Conservation (phyloP, 2,888 invertebrate genomes). For the Macrophya alboannulata region DNA sequence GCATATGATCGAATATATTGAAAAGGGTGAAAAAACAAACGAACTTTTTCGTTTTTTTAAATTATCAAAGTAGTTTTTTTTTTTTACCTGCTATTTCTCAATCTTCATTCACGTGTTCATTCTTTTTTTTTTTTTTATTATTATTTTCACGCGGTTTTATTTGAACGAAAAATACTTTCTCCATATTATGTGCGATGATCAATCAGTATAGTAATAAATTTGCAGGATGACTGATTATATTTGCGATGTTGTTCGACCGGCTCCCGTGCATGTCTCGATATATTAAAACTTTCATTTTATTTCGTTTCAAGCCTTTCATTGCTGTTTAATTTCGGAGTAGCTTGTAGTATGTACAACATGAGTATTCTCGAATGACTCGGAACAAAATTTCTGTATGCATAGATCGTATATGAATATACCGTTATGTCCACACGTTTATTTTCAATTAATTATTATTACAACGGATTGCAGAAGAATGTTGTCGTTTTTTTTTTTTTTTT, state of each 20-base stretch:
- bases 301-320: slow-evolving; percentile 8
- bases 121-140: background rate
- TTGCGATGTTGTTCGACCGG: background rate
- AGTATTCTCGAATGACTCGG: too few relatives aligned
- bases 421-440: background rate
- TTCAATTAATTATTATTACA: background rate
- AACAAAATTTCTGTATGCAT: too few relatives aligned
- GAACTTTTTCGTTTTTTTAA: too few relatives aligned
- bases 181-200: background rate
- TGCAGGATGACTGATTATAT: slow-evolving; percentile 36
- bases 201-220: slow-evolving; percentile 37
- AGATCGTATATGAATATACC: background rate
- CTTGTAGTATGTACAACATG: background rate
- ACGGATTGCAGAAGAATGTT: background rate
- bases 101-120: background rate
- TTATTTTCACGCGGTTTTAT: background rate
- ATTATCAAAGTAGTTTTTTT: background rate
- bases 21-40: too few relatives aligned
- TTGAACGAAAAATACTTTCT: slow-evolving; percentile 4
- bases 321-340: background rate
- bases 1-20: too few relatives aligned
- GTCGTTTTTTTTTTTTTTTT: background rate
- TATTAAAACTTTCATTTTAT: slow-evolving; percentile 36
- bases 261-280: background rate
- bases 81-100: background rate